Evolutionary conservation across 2,113 vertebrate genomes (phyloP), one percentile per base, ranked within the genome.

Genomic region (Dolichallabes microphthalmus): DNA sequence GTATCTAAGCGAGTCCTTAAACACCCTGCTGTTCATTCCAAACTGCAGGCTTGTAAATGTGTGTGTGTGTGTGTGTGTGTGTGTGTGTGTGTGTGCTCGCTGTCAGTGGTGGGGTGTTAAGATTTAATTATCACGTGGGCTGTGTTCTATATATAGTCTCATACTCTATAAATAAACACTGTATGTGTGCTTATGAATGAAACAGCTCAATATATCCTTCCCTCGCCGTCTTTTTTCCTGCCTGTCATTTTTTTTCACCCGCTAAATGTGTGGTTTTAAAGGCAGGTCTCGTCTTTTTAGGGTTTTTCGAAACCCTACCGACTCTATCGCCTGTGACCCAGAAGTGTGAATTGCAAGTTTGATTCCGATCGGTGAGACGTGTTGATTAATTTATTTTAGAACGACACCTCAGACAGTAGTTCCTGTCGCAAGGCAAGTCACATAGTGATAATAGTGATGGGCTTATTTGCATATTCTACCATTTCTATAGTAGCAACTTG

Each of bases 1-100:
- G 32, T 55, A 69, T 57, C 68, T 84, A n/a, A 52, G 58, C 55
- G 84, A 11, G 76, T 39, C 32, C 68, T 69, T 69, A 39, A 69
- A 69, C 68, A 69, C 8, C 14, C 61, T 1, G 10, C 11, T 68
- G 7, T 68, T 68, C 7, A 45, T 45, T 45, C 45, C 45, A 32
- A 15, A 69, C 35, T 73, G 35, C 69, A 45, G 68, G 32, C 8
- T 17, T 71, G 68, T 39, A 7, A 20, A 9, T 71, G 68, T 32
- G 64, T 68, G n/a, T 64, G 27, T 32, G 27, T 32, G 27, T 64
- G 25, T 63, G 61, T 63, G 25, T 30, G 25, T 63, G 64, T 66
- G 63, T 66, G 64, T 83, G 82, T 63, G 60, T 63, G 60, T 63
- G 60, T 63, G 60, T n/a, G 60, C 3, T 22, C 60, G 82, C 22